phyloP scores from a whole-genome alignment of 2,797 vertebrate species.

The Hippopotamyrus pictus region DNA sequence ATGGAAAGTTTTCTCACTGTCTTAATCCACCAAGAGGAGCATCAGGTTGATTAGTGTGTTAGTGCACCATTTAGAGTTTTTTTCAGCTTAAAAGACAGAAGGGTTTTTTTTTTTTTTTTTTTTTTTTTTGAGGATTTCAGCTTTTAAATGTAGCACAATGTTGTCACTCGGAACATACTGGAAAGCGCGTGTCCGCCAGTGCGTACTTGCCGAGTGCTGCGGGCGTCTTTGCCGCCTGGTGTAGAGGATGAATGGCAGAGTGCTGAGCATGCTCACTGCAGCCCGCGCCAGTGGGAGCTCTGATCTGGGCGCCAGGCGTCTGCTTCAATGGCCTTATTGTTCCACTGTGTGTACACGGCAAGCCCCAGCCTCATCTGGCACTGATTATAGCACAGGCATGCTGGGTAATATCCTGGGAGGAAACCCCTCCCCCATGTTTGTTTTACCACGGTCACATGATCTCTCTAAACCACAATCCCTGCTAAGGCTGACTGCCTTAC shows the following conservation, averaged over 20 bases:
- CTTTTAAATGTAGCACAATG: neutral
- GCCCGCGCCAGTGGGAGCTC: conserved; percentile 78
- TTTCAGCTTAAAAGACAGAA: neutral
- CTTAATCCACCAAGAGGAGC: conserved; percentile 18
- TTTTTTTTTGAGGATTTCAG: neutral
- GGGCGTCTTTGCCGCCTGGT: neutral
- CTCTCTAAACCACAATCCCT: conserved; percentile 35
- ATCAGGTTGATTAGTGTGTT: conserved; percentile 17
- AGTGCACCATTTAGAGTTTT: neutral
- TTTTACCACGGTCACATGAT: conserved; percentile 72
- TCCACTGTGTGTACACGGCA: conserved; percentile 94
- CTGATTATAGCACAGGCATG: conserved; percentile 84
- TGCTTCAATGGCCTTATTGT: conserved; percentile 96
- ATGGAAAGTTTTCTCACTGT: neutral
- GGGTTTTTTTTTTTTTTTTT: neutral
- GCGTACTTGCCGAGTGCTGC: neutral
- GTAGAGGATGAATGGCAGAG: conserved; percentile 21
- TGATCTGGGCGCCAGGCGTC: conserved; percentile 87
- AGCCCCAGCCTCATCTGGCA: conserved; percentile 77
- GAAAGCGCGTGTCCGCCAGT: neutral
- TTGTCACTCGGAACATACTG: neutral
- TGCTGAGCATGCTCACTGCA: conserved; percentile 90
- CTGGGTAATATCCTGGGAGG: conserved; percentile 76
- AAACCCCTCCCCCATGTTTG: conserved; percentile 79
- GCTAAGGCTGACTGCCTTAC: neutral